Base-by-base conservation (phyloP, 2,113 vertebrate species). In the Poeciliopsis prolifica region DNA sequence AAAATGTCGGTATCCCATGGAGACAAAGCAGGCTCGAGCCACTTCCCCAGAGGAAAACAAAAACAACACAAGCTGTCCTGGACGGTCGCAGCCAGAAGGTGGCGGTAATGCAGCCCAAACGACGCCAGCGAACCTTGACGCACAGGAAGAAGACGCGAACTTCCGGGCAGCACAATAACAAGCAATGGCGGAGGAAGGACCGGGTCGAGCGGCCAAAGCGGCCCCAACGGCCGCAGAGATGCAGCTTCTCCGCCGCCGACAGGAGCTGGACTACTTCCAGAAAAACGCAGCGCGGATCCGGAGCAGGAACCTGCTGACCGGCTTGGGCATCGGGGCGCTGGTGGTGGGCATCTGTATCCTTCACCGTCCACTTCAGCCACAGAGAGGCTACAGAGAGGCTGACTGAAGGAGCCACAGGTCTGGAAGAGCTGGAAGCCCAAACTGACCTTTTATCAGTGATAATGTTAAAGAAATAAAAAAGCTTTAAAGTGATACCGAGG, bases 271-370 rank as follows among this genome's bases (percentile, higher is more conserved):
- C 11, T 86, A 92, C 76, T 94, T 88, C 80, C 89, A 88, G 72
- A 91, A 89, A 8, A 85, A 94, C n/a, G 88, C 91, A 0, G 78
- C 92, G 67, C 86, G 90, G 68, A 72, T 95, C 65, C 94, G 94
- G 28, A 61, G 77, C 10, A 90, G 96, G 26, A 97, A 97, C 88
- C 30, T 86, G 19, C 3, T 95, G 24, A 95, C 96, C 1, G 96
- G 93, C 2, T 89, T 96, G 62, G 67, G 86, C 4, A 94, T 97
- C 54, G 96, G 96, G 10, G 93, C 94, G 1, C 72, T 96, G 66
- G 93, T 89, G 1, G 10, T 94, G 4, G 95, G 94, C 9, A 91
- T 97, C 70, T 97, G 96, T 97, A 97, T 97, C 97, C 96, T 87
- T 85, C 54, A 62, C 14, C 6, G 14, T 9, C 40, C 28, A 11